Percentiles rank a stretch among this genome's conserved stretches.
phyloP scores from a whole-genome alignment of 1,140 invertebrate species.

The Lepidotrigona ventralis region DNA sequence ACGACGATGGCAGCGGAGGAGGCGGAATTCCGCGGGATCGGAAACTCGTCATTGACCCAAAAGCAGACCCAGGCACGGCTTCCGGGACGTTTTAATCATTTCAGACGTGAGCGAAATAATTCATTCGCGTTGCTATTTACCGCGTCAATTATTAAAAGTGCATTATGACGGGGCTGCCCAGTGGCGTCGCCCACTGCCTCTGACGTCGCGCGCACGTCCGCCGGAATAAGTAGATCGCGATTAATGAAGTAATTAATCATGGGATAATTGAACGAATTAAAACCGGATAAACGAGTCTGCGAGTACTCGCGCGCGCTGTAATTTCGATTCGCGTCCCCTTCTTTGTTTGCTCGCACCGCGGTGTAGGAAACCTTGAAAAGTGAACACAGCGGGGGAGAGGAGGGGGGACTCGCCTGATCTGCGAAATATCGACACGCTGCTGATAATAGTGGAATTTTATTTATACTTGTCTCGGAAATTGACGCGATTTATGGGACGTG shows the following conservation, averaged over 20 bases:
- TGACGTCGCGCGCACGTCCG: neutral
- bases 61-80: neutral
- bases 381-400: neutral
- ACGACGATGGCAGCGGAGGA: neutral
- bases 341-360: constrained; percentile 32
- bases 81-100: constrained; percentile 33
- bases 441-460: too few relatives aligned
- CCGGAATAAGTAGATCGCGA: constrained; percentile 45
- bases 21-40: constrained; percentile 1
- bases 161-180: constrained; percentile 28
- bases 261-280: constrained; percentile 51
- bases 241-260: constrained; percentile 55
- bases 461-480: too few relatives aligned
- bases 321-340: constrained; percentile 15
- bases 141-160: constrained; percentile 52
- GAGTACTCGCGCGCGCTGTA: constrained; percentile 5
- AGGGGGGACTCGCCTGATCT: neutral
- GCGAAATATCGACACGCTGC: neutral
- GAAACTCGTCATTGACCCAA: neutral
- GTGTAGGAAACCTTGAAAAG: constrained; percentile 24
- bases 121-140: constrained; percentile 38
- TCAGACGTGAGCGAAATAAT: constrained; percentile 29
- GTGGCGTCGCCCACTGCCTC: neutral
- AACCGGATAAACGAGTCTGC: constrained; percentile 35
- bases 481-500: too few relatives aligned